Base-by-base conservation (phyloP, 2,888 invertebrate genomes). In the Nycteola revayana region DNA sequence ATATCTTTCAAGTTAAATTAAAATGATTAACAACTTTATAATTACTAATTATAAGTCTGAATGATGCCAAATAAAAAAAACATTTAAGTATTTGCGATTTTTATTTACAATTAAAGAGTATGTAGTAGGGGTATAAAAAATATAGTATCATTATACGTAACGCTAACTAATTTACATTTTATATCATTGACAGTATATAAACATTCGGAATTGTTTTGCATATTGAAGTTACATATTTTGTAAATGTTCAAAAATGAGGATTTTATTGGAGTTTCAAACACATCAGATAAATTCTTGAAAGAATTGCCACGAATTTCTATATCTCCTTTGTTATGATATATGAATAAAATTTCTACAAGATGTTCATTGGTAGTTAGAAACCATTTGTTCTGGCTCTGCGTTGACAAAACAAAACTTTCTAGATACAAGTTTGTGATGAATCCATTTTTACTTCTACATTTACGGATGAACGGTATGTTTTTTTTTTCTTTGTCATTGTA, bases 1-100 rank as follows among this genome's bases (percentile, higher is more conserved):
- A 32, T 44, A 49, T 27, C 30, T 49, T 23, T 23, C 29, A 6
- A 33, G 42, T 32, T 37, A 43, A 28, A 25, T 37, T 8, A 28
- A 32, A 10, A 33, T 43, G 7, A 32, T 27, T 25, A 30, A 28
- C 46, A 35, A 29, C 17, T 11, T 33, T 20, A 4, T 9, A 7
- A 37, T 42, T 6, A 36, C 34, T 3, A 28, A 8, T 10, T 11
- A 18, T 29, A n/a, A n/a, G n/a, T n/a, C n/a, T n/a, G n/a, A n/a
- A n/a, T n/a, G n/a, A n/a, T n/a, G n/a, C n/a, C n/a, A n/a, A n/a
- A n/a, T n/a, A n/a, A n/a, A n/a, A n/a, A n/a, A n/a, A n/a, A n/a
- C n/a, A n/a, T n/a, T n/a, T n/a, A n/a, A n/a, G n/a, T n/a, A n/a
- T n/a, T n/a, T n/a, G n/a, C n/a, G n/a, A n/a, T n/a, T n/a, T n/a